Evolutionary conservation across 2,113 vertebrate species (phyloP).

Genomic region (Equus przewalskii): DNA sequence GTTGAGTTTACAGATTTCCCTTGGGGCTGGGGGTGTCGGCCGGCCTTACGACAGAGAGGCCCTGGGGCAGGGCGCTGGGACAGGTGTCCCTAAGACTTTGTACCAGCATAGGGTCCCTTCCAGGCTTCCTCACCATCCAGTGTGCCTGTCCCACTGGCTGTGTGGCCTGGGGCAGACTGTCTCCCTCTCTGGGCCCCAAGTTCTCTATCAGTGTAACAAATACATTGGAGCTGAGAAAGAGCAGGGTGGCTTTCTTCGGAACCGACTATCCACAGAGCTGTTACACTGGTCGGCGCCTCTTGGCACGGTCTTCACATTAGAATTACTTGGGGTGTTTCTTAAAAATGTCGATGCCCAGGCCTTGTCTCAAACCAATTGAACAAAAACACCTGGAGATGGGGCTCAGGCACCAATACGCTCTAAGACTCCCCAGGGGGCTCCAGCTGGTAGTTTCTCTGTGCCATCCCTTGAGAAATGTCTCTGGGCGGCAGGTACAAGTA

Average conservation of each 20-base stretch:
- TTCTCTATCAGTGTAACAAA: neutral
- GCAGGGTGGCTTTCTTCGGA: neutral
- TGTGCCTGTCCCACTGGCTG: neutral
- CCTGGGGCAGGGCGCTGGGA: neutral
- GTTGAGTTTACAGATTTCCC: conserved; percentile 57
- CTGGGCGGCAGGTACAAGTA: neutral
- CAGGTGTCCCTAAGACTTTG: neutral
- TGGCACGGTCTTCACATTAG: neutral
- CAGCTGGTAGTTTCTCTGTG: neutral
- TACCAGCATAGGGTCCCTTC: neutral
- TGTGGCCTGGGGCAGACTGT: neutral
- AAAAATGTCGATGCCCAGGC: neutral
- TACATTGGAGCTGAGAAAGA: neutral
- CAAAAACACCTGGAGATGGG: neutral
- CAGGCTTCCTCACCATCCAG: neutral
- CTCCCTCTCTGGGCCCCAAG: neutral
- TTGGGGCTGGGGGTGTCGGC: neutral
- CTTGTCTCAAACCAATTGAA: neutral
- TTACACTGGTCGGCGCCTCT: neutral
- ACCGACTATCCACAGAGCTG: neutral
- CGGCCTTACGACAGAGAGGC: neutral
- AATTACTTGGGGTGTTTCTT: neutral
- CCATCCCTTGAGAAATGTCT: neutral
- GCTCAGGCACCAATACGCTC: neutral
- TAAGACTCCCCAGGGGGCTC: neutral